A percentile compares a stretch with the other conserved stretches of the same genome.
These are phyloP conservation scores for Bruchidius siliquastri DNA, from an alignment of 2,888 invertebrate genomes.

Conservation along the genomic window DNA sequence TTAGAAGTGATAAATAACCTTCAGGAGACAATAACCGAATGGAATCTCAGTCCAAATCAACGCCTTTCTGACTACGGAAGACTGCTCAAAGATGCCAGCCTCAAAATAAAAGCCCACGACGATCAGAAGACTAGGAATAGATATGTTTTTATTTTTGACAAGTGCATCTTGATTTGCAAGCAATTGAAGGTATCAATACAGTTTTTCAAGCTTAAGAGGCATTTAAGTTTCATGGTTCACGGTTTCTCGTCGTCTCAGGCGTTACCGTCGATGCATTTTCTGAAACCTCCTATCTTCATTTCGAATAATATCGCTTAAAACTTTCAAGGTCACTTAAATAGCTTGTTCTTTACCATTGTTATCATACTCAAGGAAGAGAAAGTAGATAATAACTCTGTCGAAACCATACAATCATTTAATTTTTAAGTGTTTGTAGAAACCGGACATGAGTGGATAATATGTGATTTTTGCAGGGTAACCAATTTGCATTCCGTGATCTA, in stretches of 20 bases:
- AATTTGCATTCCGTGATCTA: slow-evolving; percentile 86
- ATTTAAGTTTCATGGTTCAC: too few species aligned
- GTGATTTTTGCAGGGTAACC: slow-evolving; percentile 60
- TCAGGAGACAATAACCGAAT: slow-evolving; percentile 79
- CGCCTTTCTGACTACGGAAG: slow-evolving; percentile 87
- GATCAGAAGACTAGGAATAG: slow-evolving; percentile 79
- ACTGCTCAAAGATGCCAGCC: slow-evolving; percentile 88
- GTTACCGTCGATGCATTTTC: neutral
- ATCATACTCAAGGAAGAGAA: too few species aligned
- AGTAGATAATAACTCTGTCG: too few species aligned
- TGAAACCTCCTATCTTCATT: too few species aligned
- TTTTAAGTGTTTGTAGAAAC: neutral
- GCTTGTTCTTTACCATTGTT: too few species aligned
- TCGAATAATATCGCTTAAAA: too few species aligned
- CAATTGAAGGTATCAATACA: slow-evolving; percentile 58
- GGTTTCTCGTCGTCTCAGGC: too few species aligned
- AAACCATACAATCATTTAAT: neutral
- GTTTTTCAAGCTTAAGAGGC: slow-evolving; percentile 29
- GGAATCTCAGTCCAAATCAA: slow-evolving; percentile 69
- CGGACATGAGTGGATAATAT: neutral
- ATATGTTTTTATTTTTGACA: slow-evolving; percentile 97
- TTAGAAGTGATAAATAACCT: slow-evolving; percentile 85
- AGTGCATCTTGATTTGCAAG: slow-evolving; percentile 92
- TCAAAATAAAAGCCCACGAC: slow-evolving; percentile 85
- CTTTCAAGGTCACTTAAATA: too few species aligned